Base-by-base conservation (phyloP, 1,140 invertebrate genomes). In the Brachionus rotundiformis region DNA sequence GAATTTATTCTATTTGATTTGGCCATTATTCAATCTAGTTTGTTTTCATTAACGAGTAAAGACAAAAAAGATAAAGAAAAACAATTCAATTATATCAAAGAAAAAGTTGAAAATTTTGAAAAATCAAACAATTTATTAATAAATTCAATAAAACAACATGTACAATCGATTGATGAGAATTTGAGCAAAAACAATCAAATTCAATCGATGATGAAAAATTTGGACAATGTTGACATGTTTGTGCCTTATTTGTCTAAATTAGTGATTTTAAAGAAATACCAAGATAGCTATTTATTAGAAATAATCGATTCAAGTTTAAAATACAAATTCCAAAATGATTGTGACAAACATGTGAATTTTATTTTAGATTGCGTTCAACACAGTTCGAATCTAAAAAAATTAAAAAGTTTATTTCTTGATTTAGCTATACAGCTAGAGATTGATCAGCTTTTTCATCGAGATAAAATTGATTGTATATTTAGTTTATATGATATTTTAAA, bases 31-130 rank as follows among this genome's bases (percentile, higher is more conserved):
- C 47, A 49, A 49, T 49, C 16, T 49, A 49, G 47, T 49, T 49
- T 49, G 16, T 49, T 49, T 49, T 49, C 47, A 19, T 49, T 49
- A 49, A 16, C n/a, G 4, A 19, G 47, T 49, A 49, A 49, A 49
- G 47, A 49, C n/a, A 49, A 49, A 49, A 19, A 49, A 49, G 47
- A 49, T 49, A 49, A 49, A 49, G n/a, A 49, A 49, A 49, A 49
- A 19, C 47, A 49, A 49, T 49, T 49, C n/a, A 19, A 49, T 49
- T 49, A 13, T 16, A 49, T 49, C 19, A 19, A 19, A 19, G 3
- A 49, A 49, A 49, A 49, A 49, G 1, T 49, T 49, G 47, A 49
- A 49, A 49, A 49, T 16, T 49, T 49, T 49, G 47, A 49, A 47
- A 47, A 47, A 49, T 49, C 47, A 19, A 49, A 0, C n/a, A 49